These are phyloP conservation scores for Sitophilus oryzae DNA, from an alignment of 1,140 invertebrate species.

Conservation along the genomic window DNA sequence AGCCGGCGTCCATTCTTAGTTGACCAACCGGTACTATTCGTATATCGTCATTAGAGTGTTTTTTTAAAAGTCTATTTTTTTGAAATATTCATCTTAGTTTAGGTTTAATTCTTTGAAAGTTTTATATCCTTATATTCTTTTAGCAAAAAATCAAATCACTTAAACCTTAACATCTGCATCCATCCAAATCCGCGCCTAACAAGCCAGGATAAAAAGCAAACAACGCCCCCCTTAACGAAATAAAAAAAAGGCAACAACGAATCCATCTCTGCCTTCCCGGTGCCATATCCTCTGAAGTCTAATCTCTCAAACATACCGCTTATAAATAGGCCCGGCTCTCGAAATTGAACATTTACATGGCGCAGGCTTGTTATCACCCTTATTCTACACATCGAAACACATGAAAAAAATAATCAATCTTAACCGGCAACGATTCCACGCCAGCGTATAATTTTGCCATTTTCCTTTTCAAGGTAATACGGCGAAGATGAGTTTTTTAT, in stretches of 20 bases:
- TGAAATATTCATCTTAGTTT: too few relatives aligned
- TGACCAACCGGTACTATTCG: too few relatives aligned
- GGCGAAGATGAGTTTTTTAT: not conserved
- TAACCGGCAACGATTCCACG: not conserved
- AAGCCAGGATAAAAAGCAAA: too few relatives aligned
- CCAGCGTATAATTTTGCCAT: conserved; percentile 1
- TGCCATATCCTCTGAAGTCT: not conserved
- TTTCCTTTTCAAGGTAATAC: not conserved
- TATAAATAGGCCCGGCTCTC: not conserved
- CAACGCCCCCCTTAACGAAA: too few relatives aligned
- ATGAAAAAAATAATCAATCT: conserved; percentile 4
- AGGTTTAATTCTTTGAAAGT: too few relatives aligned
- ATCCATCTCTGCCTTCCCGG: not conserved
- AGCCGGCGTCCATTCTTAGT: too few relatives aligned
- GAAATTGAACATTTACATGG: not conserved
- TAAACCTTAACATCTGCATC: too few relatives aligned
- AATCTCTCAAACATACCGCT: not conserved
- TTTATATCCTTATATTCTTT: too few relatives aligned
- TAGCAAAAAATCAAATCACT: too few relatives aligned
- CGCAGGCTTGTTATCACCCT: conserved; percentile 2
- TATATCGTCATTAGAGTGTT: too few relatives aligned
- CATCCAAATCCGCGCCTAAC: not conserved
- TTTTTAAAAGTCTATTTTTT: too few relatives aligned
- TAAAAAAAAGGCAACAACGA: too few relatives aligned
- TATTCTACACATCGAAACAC: conserved; percentile 3